Base-by-base conservation (phyloP, 1,140 invertebrate species). In the Tetranychus cinnabarinus region DNA sequence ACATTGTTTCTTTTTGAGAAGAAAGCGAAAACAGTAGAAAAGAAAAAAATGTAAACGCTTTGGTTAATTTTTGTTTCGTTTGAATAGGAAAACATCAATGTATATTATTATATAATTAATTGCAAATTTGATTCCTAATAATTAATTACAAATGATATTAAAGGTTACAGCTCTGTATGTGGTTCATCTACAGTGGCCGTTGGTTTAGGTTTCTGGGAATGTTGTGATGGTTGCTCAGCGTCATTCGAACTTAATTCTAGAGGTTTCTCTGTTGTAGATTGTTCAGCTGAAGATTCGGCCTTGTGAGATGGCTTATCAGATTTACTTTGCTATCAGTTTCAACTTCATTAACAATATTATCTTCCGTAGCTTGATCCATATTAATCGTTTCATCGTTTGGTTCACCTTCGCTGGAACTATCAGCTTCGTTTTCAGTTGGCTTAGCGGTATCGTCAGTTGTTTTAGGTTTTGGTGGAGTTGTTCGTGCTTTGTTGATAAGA, bases 401-500 rank as follows among this genome's bases (percentile, higher is more conserved):
- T 55, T 12, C 34, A 55, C 13, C 23, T 55, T 55, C n/a, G n/a
- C n/a, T 47, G 8, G 8, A 10, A 47, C 46, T n/a, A 10, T 47
- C 52, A 10, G 6, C 10, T 55, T 23, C 7, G 7, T 23, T 6
- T 7, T 58, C 64, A 69, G 46, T 64, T 70, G 52, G 61, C 39
- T 61, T 67, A 68, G n/a, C n/a, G n/a, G n/a, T 45, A 66, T 69
- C 56, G 60, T 65, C 61, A 61, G 45, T 62, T 34, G 60, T 60
- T 57, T 66, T 66, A 58, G 68, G 67, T 46, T 73, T 72, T 0
- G 77, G 75, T 63, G 70, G 71, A 58, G 69, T 76, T 59, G 71
- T 72, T 62, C 77, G 73, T 5, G 86, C 81, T 73, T 96, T 97
- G 69, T 89, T 92, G 0, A 92, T 75, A 35, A 97, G 74, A 75